These are phyloP conservation scores for Hiodon alosoides DNA, from an alignment of 2,113 vertebrate species.

Conservation along the genomic window DNA sequence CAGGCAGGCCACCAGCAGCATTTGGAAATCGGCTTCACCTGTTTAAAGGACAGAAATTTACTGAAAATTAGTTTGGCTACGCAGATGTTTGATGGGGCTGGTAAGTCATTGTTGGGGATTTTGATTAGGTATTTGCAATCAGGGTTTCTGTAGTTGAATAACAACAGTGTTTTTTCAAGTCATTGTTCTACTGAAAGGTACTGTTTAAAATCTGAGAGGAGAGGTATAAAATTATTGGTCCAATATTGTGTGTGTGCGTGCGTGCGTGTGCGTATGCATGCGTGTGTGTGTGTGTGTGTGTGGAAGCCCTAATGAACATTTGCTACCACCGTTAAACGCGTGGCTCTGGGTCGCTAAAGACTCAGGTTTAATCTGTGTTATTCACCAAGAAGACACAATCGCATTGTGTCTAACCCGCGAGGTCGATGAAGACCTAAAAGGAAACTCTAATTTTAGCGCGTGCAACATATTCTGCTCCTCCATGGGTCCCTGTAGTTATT, in stretches of 20 bases:
- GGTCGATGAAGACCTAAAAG: neutral
- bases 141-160: too few species aligned
- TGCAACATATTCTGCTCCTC: neutral
- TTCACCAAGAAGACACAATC: slow-evolving; percentile 28
- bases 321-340: slow-evolving; percentile 17
- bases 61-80: too few species aligned
- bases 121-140: too few species aligned
- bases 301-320: slow-evolving; percentile 40
- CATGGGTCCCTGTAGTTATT: too few species aligned
- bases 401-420: too few species aligned
- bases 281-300: too few species aligned
- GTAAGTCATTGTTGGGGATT: too few species aligned
- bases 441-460: slow-evolving; percentile 1
- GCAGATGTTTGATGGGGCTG: too few species aligned
- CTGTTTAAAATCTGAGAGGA: too few species aligned
- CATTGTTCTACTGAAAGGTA: too few species aligned
- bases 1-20: neutral
- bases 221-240: neutral
- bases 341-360: slow-evolving; percentile 25
- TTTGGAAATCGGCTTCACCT: neutral
- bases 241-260: neutral
- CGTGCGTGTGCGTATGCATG: neutral
- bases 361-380: slow-evolving; percentile 28
- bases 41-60: neutral
- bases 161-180: too few species aligned